Evolutionary conservation across 2,888 invertebrate species (phyloP), one percentile per base, ranked within the genome.

Genomic region (Troides helena): DNA sequence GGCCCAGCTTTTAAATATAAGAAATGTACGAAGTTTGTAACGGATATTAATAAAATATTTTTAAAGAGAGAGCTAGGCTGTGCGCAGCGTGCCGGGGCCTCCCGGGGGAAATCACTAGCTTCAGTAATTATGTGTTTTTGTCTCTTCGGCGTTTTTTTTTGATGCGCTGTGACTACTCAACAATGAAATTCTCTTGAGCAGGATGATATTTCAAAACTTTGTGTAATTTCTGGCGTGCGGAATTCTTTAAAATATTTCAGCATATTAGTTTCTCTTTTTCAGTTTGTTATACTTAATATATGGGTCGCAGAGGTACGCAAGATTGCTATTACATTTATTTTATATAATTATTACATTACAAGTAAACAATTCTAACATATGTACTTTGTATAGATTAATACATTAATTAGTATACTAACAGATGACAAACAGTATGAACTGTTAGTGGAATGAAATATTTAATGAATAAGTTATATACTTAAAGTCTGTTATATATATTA

Each of bases 101-200:
- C 84, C 77, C 82, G 18, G 39, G 90, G 90, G 90, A 90, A 90
- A 90, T 90, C 87, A 89, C 76, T 74, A 77, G 77, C 79, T 80
- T 76, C 79, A 84, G 83, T 89, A 87, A 88, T 89, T 89, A 86
- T 82, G 77, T 81, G 80, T 81, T 86, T 84, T 81, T 83, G 77
- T 83, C 81, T 79, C 80, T 80, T 76, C 74, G 66, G 71, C 70
- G 71, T 73, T 76, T 73, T 75, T 39, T 76, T 75, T 73, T 73
- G 73, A 76, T 74, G 68, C 72, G 72, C 69, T 68, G 67, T 72
- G 70, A 75, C 74, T 72, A 73, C 71, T 75, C 69, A 61, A 74
- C 73, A 76, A 73, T 75, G 67, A 75, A 73, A 72, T 74, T 69
- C 74, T 75, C 72, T 74, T 72, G 70, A 67, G 70, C 62, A 39